These are phyloP conservation scores for Pollicipes pollicipes DNA, from an alignment of 1,140 invertebrate species.

Conservation along the genomic window DNA sequence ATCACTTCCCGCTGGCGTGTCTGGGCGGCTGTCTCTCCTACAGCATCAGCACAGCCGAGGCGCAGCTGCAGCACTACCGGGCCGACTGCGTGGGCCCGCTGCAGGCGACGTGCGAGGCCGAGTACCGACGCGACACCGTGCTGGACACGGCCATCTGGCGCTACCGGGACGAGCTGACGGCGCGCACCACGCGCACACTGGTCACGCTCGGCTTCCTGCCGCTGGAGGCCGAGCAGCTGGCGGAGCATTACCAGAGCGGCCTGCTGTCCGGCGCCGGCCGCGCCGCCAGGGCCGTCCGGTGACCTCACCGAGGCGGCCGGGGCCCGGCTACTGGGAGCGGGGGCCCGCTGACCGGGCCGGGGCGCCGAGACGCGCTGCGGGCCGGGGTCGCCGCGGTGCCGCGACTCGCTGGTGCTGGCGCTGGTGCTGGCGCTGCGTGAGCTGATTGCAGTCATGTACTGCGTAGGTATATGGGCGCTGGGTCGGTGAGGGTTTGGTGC, in stretches of 20 bases:
- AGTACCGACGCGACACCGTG: conserved; percentile 61
- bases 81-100: conserved; percentile 77
- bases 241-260: not conserved
- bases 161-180: conserved; percentile 54
- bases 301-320: too few species aligned
- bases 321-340: too few species aligned
- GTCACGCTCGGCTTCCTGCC: conserved; percentile 14
- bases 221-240: not conserved
- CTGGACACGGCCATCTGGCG: conserved; percentile 75
- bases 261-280: too few species aligned
- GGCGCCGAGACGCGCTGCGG: too few species aligned
- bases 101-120: conserved; percentile 58
- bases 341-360: too few species aligned
- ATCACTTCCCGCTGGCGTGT: conserved; percentile 80
- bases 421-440: too few species aligned
- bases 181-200: conserved; percentile 24
- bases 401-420: too few species aligned
- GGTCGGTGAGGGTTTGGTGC: too few species aligned
- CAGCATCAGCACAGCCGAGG: conserved; percentile 58
- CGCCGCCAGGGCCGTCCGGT: too few species aligned
- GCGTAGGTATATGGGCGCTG: too few species aligned
- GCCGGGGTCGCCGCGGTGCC: too few species aligned
- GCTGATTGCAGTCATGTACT: too few species aligned
- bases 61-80: conserved; percentile 81
- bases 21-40: conserved; percentile 72